Evolutionary conservation across 2,113 vertebrate species (phyloP).

Genomic region (Plectropomus leopardus): DNA sequence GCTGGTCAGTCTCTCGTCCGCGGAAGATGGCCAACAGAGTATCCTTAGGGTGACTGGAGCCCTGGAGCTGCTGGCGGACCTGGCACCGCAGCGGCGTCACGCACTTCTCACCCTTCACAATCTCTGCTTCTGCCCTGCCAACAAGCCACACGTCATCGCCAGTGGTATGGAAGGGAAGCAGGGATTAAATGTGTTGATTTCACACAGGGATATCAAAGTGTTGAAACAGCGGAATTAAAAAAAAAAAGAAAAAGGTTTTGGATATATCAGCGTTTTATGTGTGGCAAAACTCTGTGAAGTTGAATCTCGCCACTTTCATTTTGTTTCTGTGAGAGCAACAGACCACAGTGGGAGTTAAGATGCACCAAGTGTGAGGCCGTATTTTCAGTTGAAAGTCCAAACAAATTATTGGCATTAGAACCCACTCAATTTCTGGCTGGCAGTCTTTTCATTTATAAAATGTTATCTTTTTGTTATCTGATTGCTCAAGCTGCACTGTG

Average conservation of each 20-base stretch:
- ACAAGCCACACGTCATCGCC: slow-evolving; percentile 92
- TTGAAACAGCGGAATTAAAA: too few species aligned
- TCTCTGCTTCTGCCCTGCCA: slow-evolving; percentile 82
- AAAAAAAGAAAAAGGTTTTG: background rate
- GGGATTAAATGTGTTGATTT: background rate
- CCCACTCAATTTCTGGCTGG: background rate
- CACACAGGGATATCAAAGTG: background rate
- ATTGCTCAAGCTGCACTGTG: background rate
- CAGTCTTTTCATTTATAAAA: background rate
- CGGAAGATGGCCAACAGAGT: slow-evolving; percentile 94
- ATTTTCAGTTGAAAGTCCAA: background rate
- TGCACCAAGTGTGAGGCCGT: background rate
- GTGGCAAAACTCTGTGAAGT: background rate
- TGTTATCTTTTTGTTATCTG: background rate
- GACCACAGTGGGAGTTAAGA: background rate
- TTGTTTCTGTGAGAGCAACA: background rate
- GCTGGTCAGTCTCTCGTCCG: slow-evolving; percentile 89
- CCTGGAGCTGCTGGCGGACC: slow-evolving; percentile 90
- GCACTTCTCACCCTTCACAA: slow-evolving; percentile 79
- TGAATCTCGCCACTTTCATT: background rate
- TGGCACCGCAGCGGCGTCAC: slow-evolving; percentile 86
- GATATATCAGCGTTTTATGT: background rate
- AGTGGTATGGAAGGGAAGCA: slow-evolving; percentile 85
- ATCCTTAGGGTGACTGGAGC: slow-evolving; percentile 89
- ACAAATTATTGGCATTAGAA: background rate